Conservation (phyloP, 2,888 invertebrate species). For the Machimus rusticus region DNA sequence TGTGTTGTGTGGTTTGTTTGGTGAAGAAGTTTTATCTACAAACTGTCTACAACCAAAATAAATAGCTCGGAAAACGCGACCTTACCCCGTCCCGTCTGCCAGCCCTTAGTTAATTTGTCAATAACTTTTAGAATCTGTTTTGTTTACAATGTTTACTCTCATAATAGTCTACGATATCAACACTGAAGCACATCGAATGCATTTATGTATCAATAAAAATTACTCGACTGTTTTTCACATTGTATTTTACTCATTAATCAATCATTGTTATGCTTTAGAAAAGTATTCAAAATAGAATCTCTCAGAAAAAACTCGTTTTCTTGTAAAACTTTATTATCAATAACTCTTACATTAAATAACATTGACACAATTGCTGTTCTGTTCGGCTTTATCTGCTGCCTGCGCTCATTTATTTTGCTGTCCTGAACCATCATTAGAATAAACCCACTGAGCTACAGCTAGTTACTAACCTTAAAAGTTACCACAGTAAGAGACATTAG, state of each 20-base stretch:
- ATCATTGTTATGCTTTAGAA: conserved; percentile 41
- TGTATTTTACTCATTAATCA: not conserved
- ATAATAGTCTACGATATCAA: conserved; percentile 37
- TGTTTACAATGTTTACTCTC: conserved; percentile 12
- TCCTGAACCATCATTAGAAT: conserved; percentile 20
- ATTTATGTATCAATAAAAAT: conserved; percentile 20
- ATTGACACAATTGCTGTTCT: conserved; percentile 46
- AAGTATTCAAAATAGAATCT: conserved; percentile 49
- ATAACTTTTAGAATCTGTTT: conserved; percentile 30
- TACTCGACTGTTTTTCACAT: not conserved
- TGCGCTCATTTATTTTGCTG: not conserved
- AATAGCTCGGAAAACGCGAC: not conserved
- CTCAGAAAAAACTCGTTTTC: conserved; percentile 46
- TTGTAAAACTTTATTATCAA: conserved; percentile 43
- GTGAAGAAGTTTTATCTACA: not conserved
- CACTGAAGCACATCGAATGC: conserved; percentile 48
- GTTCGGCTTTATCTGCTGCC: conserved; percentile 3
- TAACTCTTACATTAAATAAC: conserved; percentile 44
- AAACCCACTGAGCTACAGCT: conserved; percentile 20
- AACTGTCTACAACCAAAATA: not conserved
- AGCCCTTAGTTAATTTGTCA: not conserved
- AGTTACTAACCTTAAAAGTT: conserved; percentile 44
- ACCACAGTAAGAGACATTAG: conserved; percentile 39
- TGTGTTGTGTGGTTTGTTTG: not conserved
- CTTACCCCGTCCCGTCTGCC: not conserved